Conservation (phyloP, 2,113 vertebrate genomes). For the Platysternon megacephalum region DNA sequence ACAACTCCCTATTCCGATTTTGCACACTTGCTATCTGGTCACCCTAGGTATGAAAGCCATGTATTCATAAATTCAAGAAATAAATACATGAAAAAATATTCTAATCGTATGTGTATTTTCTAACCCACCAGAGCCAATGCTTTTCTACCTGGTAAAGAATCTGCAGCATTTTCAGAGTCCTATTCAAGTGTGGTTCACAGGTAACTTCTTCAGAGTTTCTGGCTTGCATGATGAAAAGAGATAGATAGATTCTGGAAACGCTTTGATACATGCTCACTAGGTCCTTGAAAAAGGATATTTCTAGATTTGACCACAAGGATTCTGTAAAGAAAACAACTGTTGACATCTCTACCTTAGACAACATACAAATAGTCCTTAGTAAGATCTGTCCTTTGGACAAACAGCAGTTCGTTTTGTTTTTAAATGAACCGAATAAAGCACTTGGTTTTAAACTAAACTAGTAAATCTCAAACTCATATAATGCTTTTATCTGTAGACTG, state of each 20-base stretch:
- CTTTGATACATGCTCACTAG: slow-evolving; percentile 33
- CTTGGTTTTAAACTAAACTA: background rate
- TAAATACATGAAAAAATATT: background rate
- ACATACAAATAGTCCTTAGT: background rate
- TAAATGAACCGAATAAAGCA: background rate
- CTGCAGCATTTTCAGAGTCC: slow-evolving; percentile 26
- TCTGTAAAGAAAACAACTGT: slow-evolving; percentile 43
- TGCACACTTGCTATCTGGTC: too few relatives aligned
- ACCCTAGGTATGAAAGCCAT: background rate
- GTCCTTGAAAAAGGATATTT: background rate
- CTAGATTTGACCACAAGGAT: slow-evolving; percentile 62
- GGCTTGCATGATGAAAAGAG: fast-evolving
- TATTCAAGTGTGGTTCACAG: fast-evolving
- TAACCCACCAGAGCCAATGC: background rate
- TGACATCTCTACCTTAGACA: background rate
- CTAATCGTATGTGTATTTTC: fast-evolving
- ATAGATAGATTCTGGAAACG: background rate
- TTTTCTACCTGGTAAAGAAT: slow-evolving; percentile 64
- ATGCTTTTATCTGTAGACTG: background rate
- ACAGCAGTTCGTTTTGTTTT: background rate
- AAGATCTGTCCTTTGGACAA: background rate
- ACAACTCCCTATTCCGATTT: too few relatives aligned
- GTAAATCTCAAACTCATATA: background rate
- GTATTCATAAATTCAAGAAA: background rate
- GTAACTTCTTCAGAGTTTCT: fast-evolving